Base-by-base conservation (phyloP, 1,140 invertebrate genomes). In the Nymphalis io region DNA sequence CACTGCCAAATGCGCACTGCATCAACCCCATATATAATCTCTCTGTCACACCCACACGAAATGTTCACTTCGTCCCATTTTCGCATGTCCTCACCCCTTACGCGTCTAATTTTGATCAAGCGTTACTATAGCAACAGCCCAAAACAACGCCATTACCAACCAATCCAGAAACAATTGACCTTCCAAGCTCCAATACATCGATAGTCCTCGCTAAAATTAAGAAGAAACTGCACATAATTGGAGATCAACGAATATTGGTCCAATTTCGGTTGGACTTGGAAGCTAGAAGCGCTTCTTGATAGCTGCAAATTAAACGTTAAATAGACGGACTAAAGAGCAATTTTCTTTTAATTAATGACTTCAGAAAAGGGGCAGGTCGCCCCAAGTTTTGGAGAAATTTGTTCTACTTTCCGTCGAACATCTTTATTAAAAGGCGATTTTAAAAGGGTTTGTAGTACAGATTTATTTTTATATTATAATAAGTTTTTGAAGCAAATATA, bases 101-200 rank as follows among this genome's bases (percentile, higher is more conserved):
- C 66, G 48, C 65, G 53, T 70, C 77, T 74, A 80, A 87, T 83
- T 83, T 74, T 81, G 80, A 85, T 83, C 80, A 84, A 76, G 68
- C 77, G 85, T 88, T 75, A 61, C 80, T 76, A 88, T 87, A 76
- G 78, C 84, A 82, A 88, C 87, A 72, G 69, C 66, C 75, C 74
- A 84, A 88, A 88, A 86, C 81, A 85, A 84, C 75, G 38, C 57
- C 51, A 60, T 66, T 71, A 61, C 48, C 46, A 53, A 53, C 60
- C 42, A 23, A 44, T 68, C 87, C 82, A 85, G 70, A 58, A 63
- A 60, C 57, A 78, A 76, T 75, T 79, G 87, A 82, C 64, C 84
- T 78, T 48, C 57, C 69, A 13, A 60, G 61, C 53, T 18, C 67
- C 60, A 69, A 23, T 53, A 74, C 70, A 75, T 77, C 61, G 27